Percentiles rank a stretch among this genome's conserved stretches.
phyloP scores from a whole-genome alignment of 2,797 vertebrate species.

The Hydrophis major region DNA sequence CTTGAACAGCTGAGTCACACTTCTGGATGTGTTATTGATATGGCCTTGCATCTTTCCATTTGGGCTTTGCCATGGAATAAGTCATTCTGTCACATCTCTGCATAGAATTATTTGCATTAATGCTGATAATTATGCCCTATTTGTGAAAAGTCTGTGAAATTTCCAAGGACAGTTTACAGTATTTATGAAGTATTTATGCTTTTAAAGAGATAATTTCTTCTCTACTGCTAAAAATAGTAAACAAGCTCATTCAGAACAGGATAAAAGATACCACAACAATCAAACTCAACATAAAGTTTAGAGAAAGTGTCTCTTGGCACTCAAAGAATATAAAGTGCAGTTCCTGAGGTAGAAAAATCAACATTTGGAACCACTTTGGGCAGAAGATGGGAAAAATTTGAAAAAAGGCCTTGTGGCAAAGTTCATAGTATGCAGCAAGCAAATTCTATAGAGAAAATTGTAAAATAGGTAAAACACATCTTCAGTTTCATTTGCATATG shows the following conservation, averaged over 20 bases:
- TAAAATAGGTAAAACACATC: not conserved
- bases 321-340: not conserved
- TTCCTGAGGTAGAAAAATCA: not conserved
- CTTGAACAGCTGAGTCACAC: not conserved
- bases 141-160: not conserved
- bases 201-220: not conserved
- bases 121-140: not conserved
- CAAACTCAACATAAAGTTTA: not conserved
- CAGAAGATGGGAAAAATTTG: not conserved
- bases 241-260: not conserved
- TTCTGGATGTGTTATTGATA: not conserved
- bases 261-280: not conserved
- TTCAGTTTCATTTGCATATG: not conserved
- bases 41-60: not conserved
- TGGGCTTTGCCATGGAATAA: not conserved
- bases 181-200: not conserved
- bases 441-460: not conserved
- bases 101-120: not conserved
- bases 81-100: not conserved
- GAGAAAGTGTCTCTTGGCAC: not conserved
- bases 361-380: not conserved
- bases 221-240: not conserved
- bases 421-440: not conserved
- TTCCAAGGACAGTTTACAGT: not conserved
- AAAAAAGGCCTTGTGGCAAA: not conserved